Percentiles rank a stretch among this genome's conserved stretches.
Evolutionary conservation across 2,888 invertebrate genomes (phyloP).

Genomic region (Rotaria magnacalcarata): DNA sequence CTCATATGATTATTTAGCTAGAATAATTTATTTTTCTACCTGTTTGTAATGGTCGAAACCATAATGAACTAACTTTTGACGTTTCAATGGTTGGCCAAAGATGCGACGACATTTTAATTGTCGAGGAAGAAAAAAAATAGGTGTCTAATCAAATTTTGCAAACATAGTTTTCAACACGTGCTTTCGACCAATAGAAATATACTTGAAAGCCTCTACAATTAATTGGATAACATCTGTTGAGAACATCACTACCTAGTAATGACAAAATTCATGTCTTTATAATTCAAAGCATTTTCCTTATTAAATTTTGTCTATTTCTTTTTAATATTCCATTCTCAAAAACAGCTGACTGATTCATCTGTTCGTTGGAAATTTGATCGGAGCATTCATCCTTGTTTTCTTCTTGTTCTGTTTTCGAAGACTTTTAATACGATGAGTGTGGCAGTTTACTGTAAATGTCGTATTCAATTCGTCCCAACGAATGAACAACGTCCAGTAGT

Average conservation of each 20-base stretch:
- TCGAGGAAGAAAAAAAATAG: background rate
- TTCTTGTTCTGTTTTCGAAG: no score
- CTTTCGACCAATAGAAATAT: background rate
- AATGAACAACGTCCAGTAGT: background rate
- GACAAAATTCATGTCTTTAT: no score
- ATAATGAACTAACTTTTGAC: background rate
- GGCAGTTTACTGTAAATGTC: background rate
- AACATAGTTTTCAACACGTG: no score
- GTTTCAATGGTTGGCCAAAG: conserved; percentile 23
- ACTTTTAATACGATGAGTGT: background rate
- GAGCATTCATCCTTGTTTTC: no score
- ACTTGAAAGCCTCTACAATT: background rate
- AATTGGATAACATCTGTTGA: background rate
- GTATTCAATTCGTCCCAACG: background rate
- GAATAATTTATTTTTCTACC: background rate
- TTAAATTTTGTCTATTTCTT: no score
- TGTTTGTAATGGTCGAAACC: conserved; percentile 32
- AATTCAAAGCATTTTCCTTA: no score
- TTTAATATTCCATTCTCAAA: no score
- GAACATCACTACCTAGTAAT: background rate
- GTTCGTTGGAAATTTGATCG: no score
- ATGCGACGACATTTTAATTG: background rate
- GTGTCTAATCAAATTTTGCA: no score
- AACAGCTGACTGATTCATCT: no score
- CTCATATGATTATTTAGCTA: background rate